Evolutionary conservation across 2,888 invertebrate species (phyloP), one percentile per base, ranked within the genome.

Genomic region (Volucella zonaria): DNA sequence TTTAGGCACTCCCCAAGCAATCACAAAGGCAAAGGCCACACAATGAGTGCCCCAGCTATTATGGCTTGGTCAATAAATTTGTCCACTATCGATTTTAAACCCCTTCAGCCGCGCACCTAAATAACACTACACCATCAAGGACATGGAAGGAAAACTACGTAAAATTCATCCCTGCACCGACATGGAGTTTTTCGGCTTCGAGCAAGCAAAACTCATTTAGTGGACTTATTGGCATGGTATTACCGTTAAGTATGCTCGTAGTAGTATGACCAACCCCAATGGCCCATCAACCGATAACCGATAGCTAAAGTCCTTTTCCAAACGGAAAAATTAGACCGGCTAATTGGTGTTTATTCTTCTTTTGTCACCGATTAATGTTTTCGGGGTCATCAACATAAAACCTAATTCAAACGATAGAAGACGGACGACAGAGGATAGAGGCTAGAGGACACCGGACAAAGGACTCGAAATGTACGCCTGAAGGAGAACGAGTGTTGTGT

Each of bases 361-460:
- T 75, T 79, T 83, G 79, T 79, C 79, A 75, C 79, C 79, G 70
- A 83, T 83, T 75, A 83, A 83, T 83, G 74, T 79, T 79, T 31
- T 70, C 59, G 66, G 75, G 83, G 83, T 83, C 79, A 78, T 61
- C 70, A 70, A 49, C 59, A 71, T 75, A 83, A 56, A 67, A 71
- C 31, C 83, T 61, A 66, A 70, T 66, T 67, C 67, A 70, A 61
- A 31, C 31, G 31, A 31, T 31, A 31, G 6, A 31, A 31, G 6
- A 31, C 6, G 31, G 6, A 23, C 3, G 23, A 23, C 23, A 23
- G 23, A 6, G 31, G 31, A 31, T 31, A 31, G 31, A 31, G 31
- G 31, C 3, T 31, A 6, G 31, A 31, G 31, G 6, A 31, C 6
- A 31, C 31, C 0, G 75, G 71, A 75, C 54, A 75, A 54, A 68